Evolutionary conservation across 1,140 invertebrate species (phyloP).

Genomic region (Tribolium madens): DNA sequence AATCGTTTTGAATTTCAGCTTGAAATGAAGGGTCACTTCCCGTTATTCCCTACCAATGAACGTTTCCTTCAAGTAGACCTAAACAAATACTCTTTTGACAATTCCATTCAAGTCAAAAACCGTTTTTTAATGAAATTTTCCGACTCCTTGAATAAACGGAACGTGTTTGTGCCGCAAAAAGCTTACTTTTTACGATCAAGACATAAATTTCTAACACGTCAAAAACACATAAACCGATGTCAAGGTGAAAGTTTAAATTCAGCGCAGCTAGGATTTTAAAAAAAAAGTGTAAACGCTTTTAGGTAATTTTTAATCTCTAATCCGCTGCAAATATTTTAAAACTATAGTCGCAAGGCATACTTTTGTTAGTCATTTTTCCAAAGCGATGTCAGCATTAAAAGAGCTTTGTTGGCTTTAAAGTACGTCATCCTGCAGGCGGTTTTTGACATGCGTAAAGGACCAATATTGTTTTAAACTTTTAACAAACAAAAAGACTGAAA

Average conservation of each 20-base stretch:
- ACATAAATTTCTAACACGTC: background rate
- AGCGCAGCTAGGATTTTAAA: background rate
- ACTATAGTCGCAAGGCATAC: background rate
- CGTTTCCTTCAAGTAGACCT: constrained; percentile 1
- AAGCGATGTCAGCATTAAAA: background rate
- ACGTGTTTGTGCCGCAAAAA: background rate
- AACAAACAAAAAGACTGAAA: background rate
- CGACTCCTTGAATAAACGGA: background rate
- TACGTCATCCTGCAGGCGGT: background rate
- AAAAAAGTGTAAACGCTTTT: background rate
- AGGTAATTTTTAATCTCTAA: no score
- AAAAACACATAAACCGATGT: background rate
- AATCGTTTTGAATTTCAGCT: constrained; percentile 34
- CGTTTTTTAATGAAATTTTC: background rate
- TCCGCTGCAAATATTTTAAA: no score
- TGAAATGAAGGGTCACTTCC: constrained; percentile 25
- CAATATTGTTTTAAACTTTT: background rate
- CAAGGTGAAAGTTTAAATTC: background rate
- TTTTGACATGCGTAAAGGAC: background rate
- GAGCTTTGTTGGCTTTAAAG: background rate
- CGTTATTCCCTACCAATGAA: constrained; percentile 3
- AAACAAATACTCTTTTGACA: background rate
- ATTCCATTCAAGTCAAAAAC: background rate
- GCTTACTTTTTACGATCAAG: background rate
- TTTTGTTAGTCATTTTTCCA: background rate